Conservation (phyloP, 2,113 vertebrate species). For the Delphinus delphis region DNA sequence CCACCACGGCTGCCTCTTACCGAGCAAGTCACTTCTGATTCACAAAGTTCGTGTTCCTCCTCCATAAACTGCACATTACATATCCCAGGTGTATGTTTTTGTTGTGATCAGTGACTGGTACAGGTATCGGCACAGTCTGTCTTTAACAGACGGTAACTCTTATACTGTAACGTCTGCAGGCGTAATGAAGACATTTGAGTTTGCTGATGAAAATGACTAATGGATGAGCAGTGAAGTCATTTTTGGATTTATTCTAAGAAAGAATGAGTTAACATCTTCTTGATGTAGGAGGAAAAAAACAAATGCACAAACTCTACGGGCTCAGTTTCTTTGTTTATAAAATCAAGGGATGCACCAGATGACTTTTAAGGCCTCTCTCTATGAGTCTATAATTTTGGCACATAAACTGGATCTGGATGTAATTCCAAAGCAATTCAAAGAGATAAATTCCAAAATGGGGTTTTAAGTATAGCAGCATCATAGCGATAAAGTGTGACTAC, state of each 20-base stretch:
- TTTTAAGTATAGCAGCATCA: constrained; percentile 56
- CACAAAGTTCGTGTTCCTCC: neutral
- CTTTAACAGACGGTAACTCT: neutral
- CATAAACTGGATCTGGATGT: constrained; percentile 57
- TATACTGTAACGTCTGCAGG: neutral
- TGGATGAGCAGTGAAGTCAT: neutral
- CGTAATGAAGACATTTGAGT: constrained; percentile 12
- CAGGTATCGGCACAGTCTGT: neutral
- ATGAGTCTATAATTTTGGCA: constrained; percentile 48
- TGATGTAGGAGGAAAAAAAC: neutral
- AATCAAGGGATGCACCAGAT: neutral
- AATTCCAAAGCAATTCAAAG: constrained; percentile 64
- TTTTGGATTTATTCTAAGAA: constrained; percentile 26
- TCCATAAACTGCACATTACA: neutral
- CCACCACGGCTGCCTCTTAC: neutral
- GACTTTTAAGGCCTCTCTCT: constrained; percentile 30
- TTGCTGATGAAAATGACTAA: constrained; percentile 46
- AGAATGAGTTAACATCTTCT: constrained; percentile 34
- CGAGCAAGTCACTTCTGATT: neutral
- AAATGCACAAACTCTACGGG: neutral
- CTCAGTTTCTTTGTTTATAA: constrained; percentile 32
- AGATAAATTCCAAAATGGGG: constrained; percentile 55
- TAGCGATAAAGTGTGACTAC: constrained; percentile 14
- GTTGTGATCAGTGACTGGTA: neutral
- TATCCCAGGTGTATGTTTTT: neutral